Evolutionary conservation across 2,888 invertebrate species (phyloP), one percentile per base, ranked within the genome.

Genomic region (Ceriagrion tenellum): DNA sequence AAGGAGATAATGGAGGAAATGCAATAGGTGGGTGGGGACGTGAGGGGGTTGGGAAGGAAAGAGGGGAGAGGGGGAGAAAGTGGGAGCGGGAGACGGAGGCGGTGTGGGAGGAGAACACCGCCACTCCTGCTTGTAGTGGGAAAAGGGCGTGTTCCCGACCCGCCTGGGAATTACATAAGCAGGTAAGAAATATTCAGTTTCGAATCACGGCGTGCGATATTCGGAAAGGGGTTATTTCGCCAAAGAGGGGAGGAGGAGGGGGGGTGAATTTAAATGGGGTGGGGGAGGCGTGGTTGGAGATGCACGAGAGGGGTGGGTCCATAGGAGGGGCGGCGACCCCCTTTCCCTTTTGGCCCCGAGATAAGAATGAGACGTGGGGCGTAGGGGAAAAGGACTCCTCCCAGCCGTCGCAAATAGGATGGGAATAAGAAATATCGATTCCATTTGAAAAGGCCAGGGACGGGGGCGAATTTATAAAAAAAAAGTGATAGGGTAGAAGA

Each of bases 351-450:
- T 47, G 47, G 47, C 47, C 13, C 18, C 20, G 69, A 69, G 69
- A 69, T 69, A 69, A 69, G 69, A 69, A n/a, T n/a, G 26, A n/a
- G 69, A 69, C 26, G 26, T 59, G 13, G 35, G 35, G 30, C 12
- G 35, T 3, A 81, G 81, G 35, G 35, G 35, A 81, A n/a, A 81
- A 81, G 35, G 81, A 18, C 35, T 81, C 30, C 47, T 8, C 6
- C 59, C 35, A 35, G 18, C 35, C 81, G 81, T 81, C 81, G 35
- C 81, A 4, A 26, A 10, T 23, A 59, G 59, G 59, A 93, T 93
- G 69, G 63, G 93, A 74, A 91, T 47, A 69, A 74, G 74, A 74
- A 69, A 69, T 91, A 91, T 93, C 93, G 93, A 93, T 93, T 93
- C 93, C 63, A 93, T 63, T 93, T 47, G 69, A 47, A 93, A 18